A percentile compares a stretch with the other conserved stretches of the same genome.
Evolutionary conservation across 2,888 invertebrate species (phyloP).

Genomic region (Ophion costatus): DNA sequence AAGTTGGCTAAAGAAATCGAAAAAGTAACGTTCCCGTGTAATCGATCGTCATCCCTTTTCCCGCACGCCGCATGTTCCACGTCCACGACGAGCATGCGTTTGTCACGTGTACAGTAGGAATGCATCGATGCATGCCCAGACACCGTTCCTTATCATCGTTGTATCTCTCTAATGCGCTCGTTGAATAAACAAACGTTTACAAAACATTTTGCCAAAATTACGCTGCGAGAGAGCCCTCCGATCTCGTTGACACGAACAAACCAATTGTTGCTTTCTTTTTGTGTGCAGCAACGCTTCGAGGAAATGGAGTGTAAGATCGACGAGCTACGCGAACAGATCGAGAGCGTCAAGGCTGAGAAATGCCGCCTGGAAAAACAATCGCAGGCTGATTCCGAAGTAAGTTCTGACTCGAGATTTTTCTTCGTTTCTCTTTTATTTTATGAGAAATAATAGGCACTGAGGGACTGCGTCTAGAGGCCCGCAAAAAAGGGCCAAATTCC

Average conservation of each 20-base stretch:
- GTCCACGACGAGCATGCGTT: slow-evolving; percentile 52
- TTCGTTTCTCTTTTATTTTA: neutral
- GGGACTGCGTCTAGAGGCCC: too few species aligned
- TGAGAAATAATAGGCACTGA: neutral
- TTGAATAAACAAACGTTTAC: slow-evolving; percentile 71
- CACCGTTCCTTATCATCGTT: slow-evolving; percentile 57
- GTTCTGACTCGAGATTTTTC: slow-evolving; percentile 8
- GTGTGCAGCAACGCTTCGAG: slow-evolving; percentile 82
- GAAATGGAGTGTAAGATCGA: slow-evolving; percentile 82
- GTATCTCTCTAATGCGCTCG: slow-evolving; percentile 69
- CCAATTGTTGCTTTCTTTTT: slow-evolving; percentile 74
- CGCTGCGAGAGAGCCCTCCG: slow-evolving; percentile 48
- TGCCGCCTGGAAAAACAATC: slow-evolving; percentile 79
- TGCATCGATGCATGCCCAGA: slow-evolving; percentile 45
- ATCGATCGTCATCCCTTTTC: slow-evolving; percentile 42
- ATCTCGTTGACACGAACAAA: slow-evolving; percentile 75
- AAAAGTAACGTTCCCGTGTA: slow-evolving; percentile 71
- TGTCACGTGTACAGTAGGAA: slow-evolving; percentile 28
- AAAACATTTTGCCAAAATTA: neutral
- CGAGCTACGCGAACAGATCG: slow-evolving; percentile 80
- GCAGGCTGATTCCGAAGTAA: slow-evolving; percentile 79
- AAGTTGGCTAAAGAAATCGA: slow-evolving; percentile 79
- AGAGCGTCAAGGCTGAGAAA: slow-evolving; percentile 80
- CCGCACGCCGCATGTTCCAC: slow-evolving; percentile 28
- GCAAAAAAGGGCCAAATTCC: too few species aligned